phyloP scores from a whole-genome alignment of 2,888 invertebrate species.

The Cephus sareptanus region DNA sequence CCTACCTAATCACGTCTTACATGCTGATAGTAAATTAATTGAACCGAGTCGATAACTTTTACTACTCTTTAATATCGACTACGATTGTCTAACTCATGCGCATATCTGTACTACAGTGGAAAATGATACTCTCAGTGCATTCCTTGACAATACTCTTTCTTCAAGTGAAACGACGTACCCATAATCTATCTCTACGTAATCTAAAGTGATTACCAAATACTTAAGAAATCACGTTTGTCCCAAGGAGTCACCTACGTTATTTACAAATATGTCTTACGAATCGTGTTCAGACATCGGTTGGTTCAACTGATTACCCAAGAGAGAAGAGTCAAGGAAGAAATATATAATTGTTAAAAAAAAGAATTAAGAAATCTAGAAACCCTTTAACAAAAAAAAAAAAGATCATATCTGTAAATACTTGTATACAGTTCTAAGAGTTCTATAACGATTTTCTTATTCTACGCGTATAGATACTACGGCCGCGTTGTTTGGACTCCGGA shows the following conservation, averaged over 20 bases:
- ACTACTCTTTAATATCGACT: background rate
- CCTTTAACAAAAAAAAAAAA: background rate
- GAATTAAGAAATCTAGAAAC: background rate
- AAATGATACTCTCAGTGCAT: background rate
- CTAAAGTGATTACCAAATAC: background rate
- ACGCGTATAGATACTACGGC: background rate
- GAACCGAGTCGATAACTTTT: background rate
- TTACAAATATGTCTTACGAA: background rate
- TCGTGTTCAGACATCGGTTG: background rate
- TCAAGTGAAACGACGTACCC: background rate
- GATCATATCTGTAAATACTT: background rate
- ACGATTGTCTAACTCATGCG: background rate
- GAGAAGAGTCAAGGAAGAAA: background rate
- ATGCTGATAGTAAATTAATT: background rate
- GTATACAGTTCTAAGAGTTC: background rate
- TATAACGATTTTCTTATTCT: background rate
- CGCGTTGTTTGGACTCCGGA: background rate
- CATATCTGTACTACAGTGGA: background rate
- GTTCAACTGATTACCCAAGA: background rate
- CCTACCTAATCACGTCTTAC: background rate
- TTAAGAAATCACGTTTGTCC: background rate
- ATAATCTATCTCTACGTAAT: background rate
- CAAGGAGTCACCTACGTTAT: background rate
- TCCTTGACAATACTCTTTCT: background rate
- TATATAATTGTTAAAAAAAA: background rate